Percentiles rank a stretch among this genome's conserved stretches.
Evolutionary conservation across 2,888 invertebrate species (phyloP).

Genomic region (Ptilodon capucinus): DNA sequence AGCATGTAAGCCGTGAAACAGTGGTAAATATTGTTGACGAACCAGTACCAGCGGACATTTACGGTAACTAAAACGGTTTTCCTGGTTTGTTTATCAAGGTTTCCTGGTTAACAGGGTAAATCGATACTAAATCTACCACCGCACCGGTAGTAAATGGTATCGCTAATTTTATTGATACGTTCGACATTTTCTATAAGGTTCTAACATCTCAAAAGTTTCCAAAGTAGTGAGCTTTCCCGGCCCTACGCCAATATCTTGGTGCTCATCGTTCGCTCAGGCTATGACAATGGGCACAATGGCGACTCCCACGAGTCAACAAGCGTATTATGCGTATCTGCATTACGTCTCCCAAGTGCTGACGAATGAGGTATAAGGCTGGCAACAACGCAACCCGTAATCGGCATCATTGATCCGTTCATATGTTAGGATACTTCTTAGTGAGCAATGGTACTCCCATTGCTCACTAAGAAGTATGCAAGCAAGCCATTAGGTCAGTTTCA

Average conservation of each 20-base stretch:
- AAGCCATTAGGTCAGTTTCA: too few species aligned
- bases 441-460: too few species aligned
- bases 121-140: neutral
- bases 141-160: neutral
- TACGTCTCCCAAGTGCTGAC: slow-evolving; percentile 50
- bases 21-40: neutral
- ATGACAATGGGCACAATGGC: slow-evolving; percentile 49
- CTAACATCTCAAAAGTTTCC: neutral
- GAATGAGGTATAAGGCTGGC: neutral
- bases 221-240: slow-evolving; percentile 24
- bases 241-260: slow-evolving; percentile 27
- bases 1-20: neutral
- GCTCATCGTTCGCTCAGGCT: slow-evolving; percentile 38
- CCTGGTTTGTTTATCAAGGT: neutral
- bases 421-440: too few species aligned
- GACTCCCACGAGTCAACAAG: slow-evolving; percentile 61
- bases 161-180: neutral
- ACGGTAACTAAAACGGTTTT: neutral
- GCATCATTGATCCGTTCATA: neutral
- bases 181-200: neutral
- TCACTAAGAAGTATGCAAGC: too few species aligned
- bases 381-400: neutral
- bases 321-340: slow-evolving; percentile 51
- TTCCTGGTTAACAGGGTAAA: neutral
- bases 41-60: neutral